phyloP scores from a whole-genome alignment of 2,113 vertebrate genomes.

The Prunella himalayana region DNA sequence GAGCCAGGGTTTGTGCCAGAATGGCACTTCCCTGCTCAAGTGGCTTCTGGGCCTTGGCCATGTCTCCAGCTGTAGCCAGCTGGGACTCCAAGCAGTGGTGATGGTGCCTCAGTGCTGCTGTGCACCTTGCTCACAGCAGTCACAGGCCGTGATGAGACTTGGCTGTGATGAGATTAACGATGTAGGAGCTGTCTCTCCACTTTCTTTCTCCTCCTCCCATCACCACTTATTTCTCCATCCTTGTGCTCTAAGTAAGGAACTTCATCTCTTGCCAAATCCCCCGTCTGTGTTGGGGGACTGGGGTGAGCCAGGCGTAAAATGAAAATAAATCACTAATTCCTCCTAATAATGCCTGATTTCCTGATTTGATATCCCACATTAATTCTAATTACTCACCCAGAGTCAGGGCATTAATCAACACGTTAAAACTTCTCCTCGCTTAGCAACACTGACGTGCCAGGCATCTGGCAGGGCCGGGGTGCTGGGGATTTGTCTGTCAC shows the following conservation, averaged over 20 bases:
- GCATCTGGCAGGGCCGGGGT: neutral
- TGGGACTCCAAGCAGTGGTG: rapidly evolving
- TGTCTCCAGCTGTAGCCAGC: rapidly evolving
- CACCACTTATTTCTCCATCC: neutral
- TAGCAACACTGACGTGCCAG: conserved; percentile 34
- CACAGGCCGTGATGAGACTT: neutral
- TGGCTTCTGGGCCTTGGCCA: rapidly evolving
- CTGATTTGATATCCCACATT: conserved; percentile 77
- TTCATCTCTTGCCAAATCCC: conserved; percentile 55
- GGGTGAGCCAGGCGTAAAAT: conserved; percentile 60
- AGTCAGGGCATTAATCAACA: conserved; percentile 73
- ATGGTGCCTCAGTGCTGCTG: neutral
- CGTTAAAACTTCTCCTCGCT: conserved; percentile 44
- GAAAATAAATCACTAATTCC: conserved; percentile 77
- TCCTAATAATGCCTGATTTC: conserved; percentile 77
- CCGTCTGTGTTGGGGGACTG: conserved; percentile 45
- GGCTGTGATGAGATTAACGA: neutral
- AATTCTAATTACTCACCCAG: conserved; percentile 76
- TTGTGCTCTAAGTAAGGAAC: neutral
- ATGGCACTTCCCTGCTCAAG: neutral
- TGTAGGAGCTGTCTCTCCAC: neutral
- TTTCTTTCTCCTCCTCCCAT: neutral
- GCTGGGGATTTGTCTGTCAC: neutral
- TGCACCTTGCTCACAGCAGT: neutral
- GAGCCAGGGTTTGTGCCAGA: neutral